Percentiles rank a stretch among this genome's conserved stretches.
phyloP scores from a whole-genome alignment of 2,888 invertebrate genomes.

The Cyclophora punctaria region DNA sequence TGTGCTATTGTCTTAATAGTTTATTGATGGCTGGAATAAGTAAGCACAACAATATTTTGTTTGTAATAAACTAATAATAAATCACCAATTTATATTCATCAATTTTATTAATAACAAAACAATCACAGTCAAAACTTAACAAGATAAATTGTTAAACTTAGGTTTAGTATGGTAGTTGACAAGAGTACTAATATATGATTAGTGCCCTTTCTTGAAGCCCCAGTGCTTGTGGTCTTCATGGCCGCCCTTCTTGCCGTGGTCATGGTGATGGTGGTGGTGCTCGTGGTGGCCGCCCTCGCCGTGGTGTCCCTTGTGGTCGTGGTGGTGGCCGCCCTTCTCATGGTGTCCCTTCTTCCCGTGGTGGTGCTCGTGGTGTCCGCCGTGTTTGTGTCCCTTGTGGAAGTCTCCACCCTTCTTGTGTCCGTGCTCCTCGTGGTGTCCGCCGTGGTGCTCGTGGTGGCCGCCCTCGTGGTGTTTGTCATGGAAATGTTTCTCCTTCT shows the following conservation, averaged over 20 bases:
- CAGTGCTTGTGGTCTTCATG: slow-evolving; percentile 88
- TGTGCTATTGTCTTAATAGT: too few relatives aligned
- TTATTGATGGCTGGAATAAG: too few relatives aligned
- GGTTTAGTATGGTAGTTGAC: slow-evolving; percentile 38
- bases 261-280: slow-evolving; percentile 83
- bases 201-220: slow-evolving; percentile 78
- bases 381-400: slow-evolving; percentile 87
- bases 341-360: slow-evolving; percentile 88
- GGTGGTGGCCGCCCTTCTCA: slow-evolving; percentile 86
- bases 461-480: slow-evolving; percentile 88
- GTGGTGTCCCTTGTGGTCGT: slow-evolving; percentile 87
- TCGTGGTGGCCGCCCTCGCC: slow-evolving; percentile 85
- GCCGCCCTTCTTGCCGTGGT: slow-evolving; percentile 87
- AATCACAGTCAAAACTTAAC: slow-evolving; percentile 53
- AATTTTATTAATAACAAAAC: slow-evolving; percentile 39
- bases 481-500: slow-evolving; percentile 90
- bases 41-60: slow-evolving; percentile 20
- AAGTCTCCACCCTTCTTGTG: slow-evolving; percentile 87
- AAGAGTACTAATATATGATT: slow-evolving; percentile 27
- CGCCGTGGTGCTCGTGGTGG: slow-evolving; percentile 86
- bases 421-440: slow-evolving; percentile 84
- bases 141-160: slow-evolving; percentile 48
- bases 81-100: too few relatives aligned
- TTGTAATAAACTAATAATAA: too few relatives aligned
- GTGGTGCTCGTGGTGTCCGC: slow-evolving; percentile 84